Evolutionary conservation across 2,797 vertebrate genomes (phyloP).

Genomic region (Gymnothorax reevesii): DNA sequence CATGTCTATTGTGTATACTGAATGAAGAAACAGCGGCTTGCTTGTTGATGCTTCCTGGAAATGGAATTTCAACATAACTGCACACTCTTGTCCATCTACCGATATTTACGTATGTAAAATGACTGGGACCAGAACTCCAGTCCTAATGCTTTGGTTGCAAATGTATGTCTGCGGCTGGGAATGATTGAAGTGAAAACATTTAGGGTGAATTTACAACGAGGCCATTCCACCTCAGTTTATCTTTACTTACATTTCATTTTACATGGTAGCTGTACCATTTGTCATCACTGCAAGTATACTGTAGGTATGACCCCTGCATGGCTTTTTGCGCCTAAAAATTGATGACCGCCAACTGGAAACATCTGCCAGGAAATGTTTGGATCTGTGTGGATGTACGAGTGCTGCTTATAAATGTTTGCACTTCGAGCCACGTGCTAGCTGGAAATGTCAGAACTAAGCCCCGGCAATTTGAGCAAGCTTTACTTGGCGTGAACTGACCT

Average conservation of each 20-base stretch:
- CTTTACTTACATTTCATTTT: neutral
- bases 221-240: constrained; percentile 1
- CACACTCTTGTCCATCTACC: constrained; percentile 9
- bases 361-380: too few species aligned
- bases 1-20: constrained; percentile 11
- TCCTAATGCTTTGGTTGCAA: constrained; percentile 24
- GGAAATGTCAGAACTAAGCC: too few species aligned
- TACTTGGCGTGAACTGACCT: too few species aligned
- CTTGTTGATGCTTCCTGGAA: constrained; percentile 35
- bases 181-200: constrained; percentile 19
- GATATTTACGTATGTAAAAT: constrained; percentile 28
- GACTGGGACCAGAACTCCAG: constrained; percentile 12
- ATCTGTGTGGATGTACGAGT: too few species aligned
- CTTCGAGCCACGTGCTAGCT: too few species aligned
- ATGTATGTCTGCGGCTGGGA: constrained; percentile 13
- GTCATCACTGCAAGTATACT: too few species aligned
- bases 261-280: too few species aligned
- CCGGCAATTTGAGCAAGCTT: too few species aligned
- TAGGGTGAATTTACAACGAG: neutral
- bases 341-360: too few species aligned
- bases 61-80: constrained; percentile 26
- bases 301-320: too few species aligned
- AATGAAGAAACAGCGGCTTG: constrained; percentile 20
- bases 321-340: too few species aligned
- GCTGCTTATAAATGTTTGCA: too few species aligned